Evolutionary conservation across 1,140 invertebrate species (phyloP), one percentile per base, ranked within the genome.

Genomic region (Apis dorsata): DNA sequence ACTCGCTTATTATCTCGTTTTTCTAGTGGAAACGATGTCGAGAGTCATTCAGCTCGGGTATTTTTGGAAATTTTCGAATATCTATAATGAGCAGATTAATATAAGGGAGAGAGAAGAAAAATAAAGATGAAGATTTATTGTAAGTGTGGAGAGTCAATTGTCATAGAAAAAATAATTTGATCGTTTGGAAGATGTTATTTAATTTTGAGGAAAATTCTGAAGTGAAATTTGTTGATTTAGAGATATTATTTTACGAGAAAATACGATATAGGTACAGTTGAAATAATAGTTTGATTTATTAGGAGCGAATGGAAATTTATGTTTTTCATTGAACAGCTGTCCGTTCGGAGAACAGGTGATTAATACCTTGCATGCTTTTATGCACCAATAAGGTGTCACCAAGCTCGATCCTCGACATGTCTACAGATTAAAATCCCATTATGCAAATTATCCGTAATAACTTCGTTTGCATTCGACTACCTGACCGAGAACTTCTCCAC

Each of bases 361-460:
- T 77, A 66, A 77, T 77, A 55, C 55, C 7, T 53, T 55, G 24
- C 62, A 15, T 15, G 21, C 66, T 66, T 34, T 28, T 77, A 4
- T 34, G 62, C 62, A 21, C 21, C 62, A 53, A 68, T 76, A 76
- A 63, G 60, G 74, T 21, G 74, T 62, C 74, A 24, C 60, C 49
- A 19, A 8, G 5, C 73, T n/a, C 34, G n/a, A 60, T 51, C n/a
- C 55, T 49, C 60, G 49, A 5, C 19, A 49, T 72, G 51, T 71
- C 55, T n/a, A 44, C 11, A 79, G 68, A 79, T 79, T 79, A 72
- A 79, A 79, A 72, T 72, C 34, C 57, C 68, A 79, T 79, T 71
- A 79, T 72, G 57, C 68, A 62, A 79, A 79, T 79, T 71, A 7
- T 19, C 13, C 21, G 49, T 34, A 62, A 79, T 66, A 44, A 51